phyloP scores from a whole-genome alignment of 2,797 vertebrate species.

The Crenichthys baileyi region DNA sequence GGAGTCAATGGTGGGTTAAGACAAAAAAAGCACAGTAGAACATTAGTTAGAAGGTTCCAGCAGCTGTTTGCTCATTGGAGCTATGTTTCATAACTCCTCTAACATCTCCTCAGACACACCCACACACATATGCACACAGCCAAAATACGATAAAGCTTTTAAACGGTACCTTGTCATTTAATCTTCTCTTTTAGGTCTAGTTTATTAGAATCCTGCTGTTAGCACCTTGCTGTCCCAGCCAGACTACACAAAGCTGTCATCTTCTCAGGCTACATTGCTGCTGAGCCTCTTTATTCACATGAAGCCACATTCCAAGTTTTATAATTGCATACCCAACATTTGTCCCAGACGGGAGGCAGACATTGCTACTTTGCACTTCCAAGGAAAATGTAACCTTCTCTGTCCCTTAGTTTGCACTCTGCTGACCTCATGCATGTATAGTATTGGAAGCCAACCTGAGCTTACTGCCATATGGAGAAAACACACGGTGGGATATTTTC shows the following conservation, averaged over 20 bases:
- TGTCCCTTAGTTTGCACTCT: constrained; percentile 49
- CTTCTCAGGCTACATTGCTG: background rate
- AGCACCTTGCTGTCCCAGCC: background rate
- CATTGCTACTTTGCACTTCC: constrained; percentile 27
- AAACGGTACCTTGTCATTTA: background rate
- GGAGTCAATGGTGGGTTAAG: background rate
- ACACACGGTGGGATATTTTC: constrained; percentile 12
- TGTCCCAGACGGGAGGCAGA: constrained; percentile 21
- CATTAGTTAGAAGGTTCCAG: too few relatives aligned
- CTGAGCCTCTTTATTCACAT: constrained; percentile 10
- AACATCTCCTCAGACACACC: too few relatives aligned
- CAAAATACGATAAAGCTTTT: background rate
- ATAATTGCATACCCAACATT: background rate
- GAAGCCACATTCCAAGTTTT: constrained; percentile 15
- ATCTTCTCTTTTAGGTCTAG: background rate
- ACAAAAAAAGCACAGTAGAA: background rate
- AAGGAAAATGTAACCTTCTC: constrained; percentile 5
- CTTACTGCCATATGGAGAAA: background rate
- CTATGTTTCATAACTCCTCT: background rate
- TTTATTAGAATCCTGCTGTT: background rate
- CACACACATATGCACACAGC: background rate
- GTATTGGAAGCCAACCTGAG: constrained; percentile 18
- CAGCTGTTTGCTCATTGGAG: background rate
- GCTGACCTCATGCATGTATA: constrained; percentile 50
- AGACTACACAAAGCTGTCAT: background rate